phyloP scores from a whole-genome alignment of 1,140 invertebrate genomes.

The Listronotus oregonensis region DNA sequence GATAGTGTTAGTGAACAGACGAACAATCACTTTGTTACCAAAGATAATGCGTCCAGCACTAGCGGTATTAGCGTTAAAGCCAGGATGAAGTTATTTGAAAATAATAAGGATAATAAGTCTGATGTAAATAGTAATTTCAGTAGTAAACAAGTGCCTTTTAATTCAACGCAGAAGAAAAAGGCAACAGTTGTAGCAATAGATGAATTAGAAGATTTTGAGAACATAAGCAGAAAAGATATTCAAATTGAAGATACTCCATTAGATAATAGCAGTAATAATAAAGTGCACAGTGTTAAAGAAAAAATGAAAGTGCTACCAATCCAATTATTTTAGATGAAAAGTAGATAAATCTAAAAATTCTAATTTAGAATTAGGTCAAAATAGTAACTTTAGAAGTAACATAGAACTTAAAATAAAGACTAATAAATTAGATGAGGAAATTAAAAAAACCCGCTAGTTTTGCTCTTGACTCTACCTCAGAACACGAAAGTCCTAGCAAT shows the following conservation, averaged over 20 bases:
- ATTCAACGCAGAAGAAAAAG: conserved; percentile 2
- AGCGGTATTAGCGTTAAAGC: conserved; percentile 42
- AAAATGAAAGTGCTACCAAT: background rate
- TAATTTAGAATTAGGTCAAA: background rate
- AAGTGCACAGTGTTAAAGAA: background rate
- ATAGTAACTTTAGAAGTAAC: no score
- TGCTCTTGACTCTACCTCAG: background rate
- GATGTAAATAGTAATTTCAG: conserved; percentile 42
- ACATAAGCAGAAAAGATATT: conserved; percentile 27
- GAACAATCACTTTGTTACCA: conserved; percentile 52
- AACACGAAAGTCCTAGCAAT: no score
- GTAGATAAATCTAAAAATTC: conserved; percentile 3
- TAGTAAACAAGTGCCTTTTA: conserved; percentile 39
- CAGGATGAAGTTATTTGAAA: conserved; percentile 51
- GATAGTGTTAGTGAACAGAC: conserved; percentile 43
- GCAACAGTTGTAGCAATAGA: conserved; percentile 32
- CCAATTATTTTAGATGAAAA: conserved; percentile 5
- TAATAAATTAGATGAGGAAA: background rate
- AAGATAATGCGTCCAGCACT: conserved; percentile 44
- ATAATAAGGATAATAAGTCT: conserved; percentile 41
- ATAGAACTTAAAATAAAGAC: no score
- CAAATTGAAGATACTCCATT: conserved; percentile 12
- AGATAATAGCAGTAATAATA: conserved; percentile 7
- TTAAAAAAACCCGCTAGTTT: background rate
- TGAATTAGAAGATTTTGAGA: conserved; percentile 38